Percentiles rank a stretch among this genome's conserved stretches.
Conservation (phyloP, 2,113 vertebrate genomes). For the Pelmatolapia mariae region DNA sequence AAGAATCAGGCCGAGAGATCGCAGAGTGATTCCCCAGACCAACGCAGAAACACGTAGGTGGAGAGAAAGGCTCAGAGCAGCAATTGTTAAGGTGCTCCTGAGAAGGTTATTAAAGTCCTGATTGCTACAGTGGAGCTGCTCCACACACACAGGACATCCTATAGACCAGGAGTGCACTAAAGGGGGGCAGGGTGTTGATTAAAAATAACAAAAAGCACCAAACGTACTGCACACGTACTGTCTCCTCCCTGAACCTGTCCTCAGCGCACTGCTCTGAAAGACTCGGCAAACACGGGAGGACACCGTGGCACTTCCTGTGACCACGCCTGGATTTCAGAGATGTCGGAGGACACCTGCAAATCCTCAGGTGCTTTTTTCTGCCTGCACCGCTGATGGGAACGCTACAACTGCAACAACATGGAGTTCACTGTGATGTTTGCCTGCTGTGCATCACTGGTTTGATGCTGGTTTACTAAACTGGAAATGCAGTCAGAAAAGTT, state of each 20-base stretch:
- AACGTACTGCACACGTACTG: neutral
- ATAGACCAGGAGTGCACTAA: neutral
- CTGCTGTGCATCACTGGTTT: neutral
- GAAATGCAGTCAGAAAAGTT: neutral
- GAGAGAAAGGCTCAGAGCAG: neutral
- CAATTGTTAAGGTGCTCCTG: neutral
- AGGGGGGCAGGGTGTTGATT: neutral
- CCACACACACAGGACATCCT: neutral
- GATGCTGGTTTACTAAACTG: neutral
- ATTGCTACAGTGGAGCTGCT: neutral
- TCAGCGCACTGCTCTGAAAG: neutral
- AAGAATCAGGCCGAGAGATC: neutral
- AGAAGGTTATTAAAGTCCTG: neutral
- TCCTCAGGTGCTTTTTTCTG: neutral
- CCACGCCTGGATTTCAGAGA: too few relatives aligned
- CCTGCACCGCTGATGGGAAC: fast-evolving
- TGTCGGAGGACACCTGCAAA: neutral
- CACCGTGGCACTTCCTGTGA: neutral
- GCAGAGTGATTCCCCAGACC: neutral
- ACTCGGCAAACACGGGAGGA: neutral
- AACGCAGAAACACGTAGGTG: neutral
- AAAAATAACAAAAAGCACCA: neutral
- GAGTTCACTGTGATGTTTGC: neutral
- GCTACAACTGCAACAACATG: neutral
- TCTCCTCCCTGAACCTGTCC: neutral